These are phyloP conservation scores for Ceuthmochares aereus DNA, from an alignment of 2,113 vertebrate species.

Conservation along the genomic window DNA sequence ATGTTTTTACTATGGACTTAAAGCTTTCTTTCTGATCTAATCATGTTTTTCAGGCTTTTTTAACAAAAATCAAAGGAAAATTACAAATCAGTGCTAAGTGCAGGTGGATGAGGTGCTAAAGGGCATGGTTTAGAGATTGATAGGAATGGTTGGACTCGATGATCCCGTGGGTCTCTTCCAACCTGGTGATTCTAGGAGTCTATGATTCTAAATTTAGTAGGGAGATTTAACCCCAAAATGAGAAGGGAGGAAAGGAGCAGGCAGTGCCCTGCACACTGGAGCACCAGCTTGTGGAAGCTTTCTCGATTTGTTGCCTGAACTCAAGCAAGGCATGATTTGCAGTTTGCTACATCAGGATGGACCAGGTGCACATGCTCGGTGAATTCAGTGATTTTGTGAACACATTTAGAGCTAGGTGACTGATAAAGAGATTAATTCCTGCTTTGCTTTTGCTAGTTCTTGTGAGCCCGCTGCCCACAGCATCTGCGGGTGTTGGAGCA, in stretches of 20 bases:
- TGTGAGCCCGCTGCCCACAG: background rate
- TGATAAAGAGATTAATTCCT: accelerated
- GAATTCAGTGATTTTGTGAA: background rate
- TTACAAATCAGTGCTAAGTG: no score
- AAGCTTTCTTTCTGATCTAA: background rate
- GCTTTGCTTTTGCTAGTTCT: background rate
- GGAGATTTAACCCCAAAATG: background rate
- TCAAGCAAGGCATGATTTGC: background rate
- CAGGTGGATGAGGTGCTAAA: no score
- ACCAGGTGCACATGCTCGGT: accelerated
- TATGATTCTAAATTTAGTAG: background rate
- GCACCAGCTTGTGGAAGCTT: accelerated
- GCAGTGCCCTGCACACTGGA: background rate
- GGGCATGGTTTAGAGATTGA: no score
- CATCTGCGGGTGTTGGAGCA: accelerated
- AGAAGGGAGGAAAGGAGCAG: background rate
- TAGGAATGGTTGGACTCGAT: no score
- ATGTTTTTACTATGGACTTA: background rate
- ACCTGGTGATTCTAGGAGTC: no score
- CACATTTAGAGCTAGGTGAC: accelerated
- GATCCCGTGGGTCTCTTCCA: no score
- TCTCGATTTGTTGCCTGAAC: background rate
- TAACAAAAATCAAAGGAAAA: background rate
- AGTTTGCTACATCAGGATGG: accelerated
- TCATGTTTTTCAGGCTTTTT: background rate